Conservation (phyloP, 2,888 invertebrate genomes). For the Conomelus anceps region DNA sequence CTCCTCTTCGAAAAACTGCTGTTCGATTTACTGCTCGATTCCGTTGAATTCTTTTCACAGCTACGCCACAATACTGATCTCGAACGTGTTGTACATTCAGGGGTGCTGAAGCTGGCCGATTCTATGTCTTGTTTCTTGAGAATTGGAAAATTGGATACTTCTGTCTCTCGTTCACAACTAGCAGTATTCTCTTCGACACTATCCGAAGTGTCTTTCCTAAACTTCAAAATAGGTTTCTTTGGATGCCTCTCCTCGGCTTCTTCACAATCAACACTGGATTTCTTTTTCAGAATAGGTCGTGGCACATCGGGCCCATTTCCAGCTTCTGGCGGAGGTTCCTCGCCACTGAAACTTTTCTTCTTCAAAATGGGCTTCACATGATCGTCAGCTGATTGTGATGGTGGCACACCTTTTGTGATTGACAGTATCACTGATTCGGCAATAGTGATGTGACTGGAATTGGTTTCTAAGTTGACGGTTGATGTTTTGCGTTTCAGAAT, state of each 20-base stretch:
- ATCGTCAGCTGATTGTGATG: conserved; percentile 38
- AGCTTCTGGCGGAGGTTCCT: conserved; percentile 46
- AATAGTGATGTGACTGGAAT: conserved; percentile 56
- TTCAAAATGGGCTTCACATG: conserved; percentile 71
- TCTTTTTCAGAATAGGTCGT: conserved; percentile 78
- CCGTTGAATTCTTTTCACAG: background rate
- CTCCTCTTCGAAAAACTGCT: background rate
- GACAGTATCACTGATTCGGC: conserved; percentile 60
- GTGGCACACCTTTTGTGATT: conserved; percentile 17
- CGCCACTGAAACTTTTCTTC: conserved; percentile 69
- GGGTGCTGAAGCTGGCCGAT: background rate
- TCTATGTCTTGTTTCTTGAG: background rate
- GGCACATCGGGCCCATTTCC: conserved; percentile 36
- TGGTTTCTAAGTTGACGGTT: conserved; percentile 3
- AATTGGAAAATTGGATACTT: background rate
- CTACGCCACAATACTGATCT: background rate
- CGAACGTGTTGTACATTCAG: background rate
- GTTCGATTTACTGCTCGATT: background rate
- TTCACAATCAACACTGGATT: conserved; percentile 50
- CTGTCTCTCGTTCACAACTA: conserved; percentile 3
- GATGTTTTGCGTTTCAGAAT: conserved; percentile 69
- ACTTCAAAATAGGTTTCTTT: conserved; percentile 70
- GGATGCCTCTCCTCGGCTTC: conserved; percentile 58
- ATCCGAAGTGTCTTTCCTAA: conserved; percentile 53
- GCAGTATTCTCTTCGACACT: conserved; percentile 16